phyloP scores from a whole-genome alignment of 2,797 vertebrate genomes.

The Chlorospingus flavigularis region DNA sequence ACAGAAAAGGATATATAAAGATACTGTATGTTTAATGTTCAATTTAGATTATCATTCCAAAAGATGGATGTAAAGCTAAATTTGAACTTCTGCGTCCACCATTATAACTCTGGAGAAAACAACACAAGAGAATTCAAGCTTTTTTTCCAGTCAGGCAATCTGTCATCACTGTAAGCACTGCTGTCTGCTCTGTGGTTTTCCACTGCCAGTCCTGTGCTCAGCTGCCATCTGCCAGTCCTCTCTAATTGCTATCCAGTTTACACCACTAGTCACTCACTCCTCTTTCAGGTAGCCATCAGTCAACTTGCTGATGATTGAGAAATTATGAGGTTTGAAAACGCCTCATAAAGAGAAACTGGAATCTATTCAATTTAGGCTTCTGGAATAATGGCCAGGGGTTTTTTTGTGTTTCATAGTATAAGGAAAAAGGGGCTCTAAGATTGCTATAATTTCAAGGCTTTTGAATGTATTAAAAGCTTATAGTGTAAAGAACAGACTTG shows the following conservation, averaged over 20 bases:
- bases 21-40: neutral
- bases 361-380: neutral
- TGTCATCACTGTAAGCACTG: constrained; percentile 53
- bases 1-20: neutral
- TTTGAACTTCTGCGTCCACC: constrained; percentile 23
- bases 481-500: neutral
- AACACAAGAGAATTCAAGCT: constrained; percentile 21
- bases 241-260: constrained; percentile 33
- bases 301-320: neutral
- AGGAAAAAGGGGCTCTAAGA: neutral
- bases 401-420: neutral
- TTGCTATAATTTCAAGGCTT: neutral
- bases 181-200: constrained; percentile 42
- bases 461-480: neutral
- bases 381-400: neutral
- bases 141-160: constrained; percentile 55
- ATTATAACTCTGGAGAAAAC: constrained; percentile 28
- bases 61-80: neutral
- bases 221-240: constrained; percentile 62
- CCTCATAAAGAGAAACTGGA: neutral
- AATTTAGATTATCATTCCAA: neutral
- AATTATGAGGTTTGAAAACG: neutral
- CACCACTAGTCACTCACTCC: constrained; percentile 17
- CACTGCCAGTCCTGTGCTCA: constrained; percentile 26
- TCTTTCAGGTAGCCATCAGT: constrained; percentile 49